Evolutionary conservation across 2,113 vertebrate species (phyloP).

Genomic region (Clarias gariepinus): DNA sequence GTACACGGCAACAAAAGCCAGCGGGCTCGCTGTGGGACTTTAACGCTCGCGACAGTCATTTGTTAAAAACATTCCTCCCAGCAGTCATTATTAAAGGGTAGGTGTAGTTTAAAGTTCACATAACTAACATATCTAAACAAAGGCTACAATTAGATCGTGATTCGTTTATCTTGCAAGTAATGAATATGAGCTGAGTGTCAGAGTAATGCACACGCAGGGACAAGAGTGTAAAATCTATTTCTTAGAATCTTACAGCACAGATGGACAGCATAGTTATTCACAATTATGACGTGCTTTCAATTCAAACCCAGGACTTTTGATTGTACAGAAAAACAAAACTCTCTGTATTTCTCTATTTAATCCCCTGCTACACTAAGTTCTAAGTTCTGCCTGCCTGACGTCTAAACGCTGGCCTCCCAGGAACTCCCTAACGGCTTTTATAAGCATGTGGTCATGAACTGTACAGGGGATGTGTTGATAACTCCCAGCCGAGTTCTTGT

Average conservation of each 20-base stretch:
- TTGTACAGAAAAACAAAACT: too few species aligned
- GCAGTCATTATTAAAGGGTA: background rate
- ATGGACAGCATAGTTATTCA: background rate
- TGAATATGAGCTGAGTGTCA: background rate
- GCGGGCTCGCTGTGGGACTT: background rate
- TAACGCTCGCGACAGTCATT: background rate
- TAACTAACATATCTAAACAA: background rate
- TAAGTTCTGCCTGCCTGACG: too few species aligned
- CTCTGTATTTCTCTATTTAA: too few species aligned
- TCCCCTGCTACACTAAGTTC: too few species aligned
- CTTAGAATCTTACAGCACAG: background rate
- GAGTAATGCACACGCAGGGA: background rate
- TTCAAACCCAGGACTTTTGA: too few species aligned
- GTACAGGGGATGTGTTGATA: too few species aligned
- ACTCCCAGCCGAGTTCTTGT: too few species aligned
- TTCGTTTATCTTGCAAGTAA: background rate
- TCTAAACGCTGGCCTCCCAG: too few species aligned
- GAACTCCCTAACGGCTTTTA: too few species aligned
- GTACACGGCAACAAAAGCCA: background rate
- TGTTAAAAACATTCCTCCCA: conserved; percentile 3
- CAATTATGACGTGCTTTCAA: too few species aligned
- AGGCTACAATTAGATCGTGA: background rate
- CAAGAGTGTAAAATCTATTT: background rate
- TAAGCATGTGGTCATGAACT: too few species aligned
- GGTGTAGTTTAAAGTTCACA: background rate